Conservation (phyloP, 2,113 vertebrate genomes). For the Cheirogaleus medius region DNA sequence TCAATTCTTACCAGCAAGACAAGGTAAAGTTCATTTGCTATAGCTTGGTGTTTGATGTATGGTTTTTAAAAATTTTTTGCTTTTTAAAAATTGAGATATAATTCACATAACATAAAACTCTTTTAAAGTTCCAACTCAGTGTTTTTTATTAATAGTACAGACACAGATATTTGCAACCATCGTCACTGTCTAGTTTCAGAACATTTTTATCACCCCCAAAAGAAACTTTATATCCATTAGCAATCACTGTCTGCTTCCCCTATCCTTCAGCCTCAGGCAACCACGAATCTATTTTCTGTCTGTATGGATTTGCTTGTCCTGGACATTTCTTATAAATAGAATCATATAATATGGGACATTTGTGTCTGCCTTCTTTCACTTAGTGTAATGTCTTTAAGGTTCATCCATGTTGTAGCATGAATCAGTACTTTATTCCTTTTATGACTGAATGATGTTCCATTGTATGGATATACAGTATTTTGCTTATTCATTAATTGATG, state of each 20-base stretch:
- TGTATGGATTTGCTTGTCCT: background rate
- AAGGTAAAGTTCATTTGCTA: background rate
- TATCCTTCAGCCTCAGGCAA: background rate
- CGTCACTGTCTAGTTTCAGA: background rate
- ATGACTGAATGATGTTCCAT: background rate
- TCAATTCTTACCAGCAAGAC: background rate
- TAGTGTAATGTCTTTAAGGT: background rate
- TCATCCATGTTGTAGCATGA: background rate
- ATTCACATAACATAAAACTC: background rate
- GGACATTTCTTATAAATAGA: background rate
- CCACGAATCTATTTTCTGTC: background rate
- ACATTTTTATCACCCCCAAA: background rate
- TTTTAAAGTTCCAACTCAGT: background rate
- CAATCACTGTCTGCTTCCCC: background rate
- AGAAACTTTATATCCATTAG: background rate
- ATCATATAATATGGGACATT: background rate
- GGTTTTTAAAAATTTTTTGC: background rate
- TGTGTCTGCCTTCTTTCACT: background rate
- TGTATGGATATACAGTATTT: background rate
- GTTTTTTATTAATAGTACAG: background rate
- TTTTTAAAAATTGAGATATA: background rate
- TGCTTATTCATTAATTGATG: background rate
- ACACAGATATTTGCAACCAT: background rate
- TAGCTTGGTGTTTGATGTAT: background rate
- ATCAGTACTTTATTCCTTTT: background rate